Evolutionary conservation across 1,140 invertebrate genomes (phyloP), one percentile per base, ranked within the genome.

Genomic region (Hyles euphorbiae): DNA sequence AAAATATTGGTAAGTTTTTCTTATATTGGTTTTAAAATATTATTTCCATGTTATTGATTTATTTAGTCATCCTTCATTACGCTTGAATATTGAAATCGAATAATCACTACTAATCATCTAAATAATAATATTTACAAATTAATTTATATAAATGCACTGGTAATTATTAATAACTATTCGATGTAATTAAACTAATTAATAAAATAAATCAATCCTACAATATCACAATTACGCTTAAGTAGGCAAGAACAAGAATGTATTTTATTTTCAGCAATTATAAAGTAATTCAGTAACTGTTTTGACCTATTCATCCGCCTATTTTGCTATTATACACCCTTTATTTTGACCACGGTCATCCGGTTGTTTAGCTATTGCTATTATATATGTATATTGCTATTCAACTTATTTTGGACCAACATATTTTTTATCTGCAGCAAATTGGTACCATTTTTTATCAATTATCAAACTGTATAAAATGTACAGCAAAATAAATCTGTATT

Each of bases 181-280:
- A 48, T 48, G 11, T 8, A 40, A 6, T 22, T 48, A 48, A 3
- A 2, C n/a, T 48, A 48, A 54, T 4, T n/a, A 36, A 3, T 55
- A 22, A 46, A 55, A n/a, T 22, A 46, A 10, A 7, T 3, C 12
- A n/a, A 55, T 10, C 45, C 50, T 56, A 53, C 36, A 56, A 48
- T 67, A 67, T 67, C 65, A 67, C 65, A 67, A 55, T 58, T 33
- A 67, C 7, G 52, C 65, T 67, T 67, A 63, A 67, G 51, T 58
- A 62, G 47, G 44, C 5, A 48, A 50, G n/a, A 60, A 12, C 32
- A 10, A 40, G 12, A 9, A 52, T 40, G 3, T 40, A 58, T 40
- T 46, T 3, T 33, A 3, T 22, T 22, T 22, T 22, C 22, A 22
- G 22, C 22, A 22, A 22, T 1, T 22, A 1, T 22, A 22, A 22